Evolutionary conservation across 2,113 vertebrate species (phyloP), one percentile per base, ranked within the genome.

Genomic region (Boleophthalmus pectinirostris): DNA sequence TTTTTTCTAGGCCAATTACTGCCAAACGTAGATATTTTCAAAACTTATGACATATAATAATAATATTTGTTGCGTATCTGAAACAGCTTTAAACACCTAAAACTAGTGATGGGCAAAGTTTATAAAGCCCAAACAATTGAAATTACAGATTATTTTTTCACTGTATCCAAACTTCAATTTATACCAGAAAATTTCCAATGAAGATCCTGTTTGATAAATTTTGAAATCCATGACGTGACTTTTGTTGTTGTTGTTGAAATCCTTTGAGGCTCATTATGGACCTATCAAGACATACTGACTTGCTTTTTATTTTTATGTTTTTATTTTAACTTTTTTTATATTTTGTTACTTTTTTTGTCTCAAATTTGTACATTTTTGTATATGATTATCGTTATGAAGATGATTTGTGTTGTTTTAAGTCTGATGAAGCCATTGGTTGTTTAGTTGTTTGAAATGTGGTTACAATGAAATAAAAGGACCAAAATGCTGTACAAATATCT

Each of bases 381-480:
- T 86, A 88, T 84, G 68, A 88, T 85, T 87, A 75, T 78, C 75
- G 72, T 81, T 83, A 64, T 69, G 73, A 81, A 77, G 63, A 85
- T 90, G 83, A 79, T 92, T 90, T 88, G 90, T 93, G 87, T 87
- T 93, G 91, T 83, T 92, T 87, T 93, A 90, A 89, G 90, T 75
- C 86, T 91, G 90, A 88, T 94, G 85, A 90, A 79, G 82, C 88
- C 88, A 91, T 89, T 93, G 88, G 88, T 92, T 90, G 91, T 93
- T 93, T 91, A 91, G 88, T 93, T 92, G 92, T 92, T 93, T 93
- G 89, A 92, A 92, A 90, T 93, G 92, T 93, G 91, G 91, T 92
- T 90, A 88, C 89, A 77, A 88, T 88, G 68, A 87, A 94, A 93
- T 93, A 94, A 94, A 93, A 88, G 92, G 91, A 93, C 91, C 92